These are phyloP conservation scores for Distichodus sexfasciatus DNA, from an alignment of 2,797 vertebrate genomes.

Conservation along the genomic window DNA sequence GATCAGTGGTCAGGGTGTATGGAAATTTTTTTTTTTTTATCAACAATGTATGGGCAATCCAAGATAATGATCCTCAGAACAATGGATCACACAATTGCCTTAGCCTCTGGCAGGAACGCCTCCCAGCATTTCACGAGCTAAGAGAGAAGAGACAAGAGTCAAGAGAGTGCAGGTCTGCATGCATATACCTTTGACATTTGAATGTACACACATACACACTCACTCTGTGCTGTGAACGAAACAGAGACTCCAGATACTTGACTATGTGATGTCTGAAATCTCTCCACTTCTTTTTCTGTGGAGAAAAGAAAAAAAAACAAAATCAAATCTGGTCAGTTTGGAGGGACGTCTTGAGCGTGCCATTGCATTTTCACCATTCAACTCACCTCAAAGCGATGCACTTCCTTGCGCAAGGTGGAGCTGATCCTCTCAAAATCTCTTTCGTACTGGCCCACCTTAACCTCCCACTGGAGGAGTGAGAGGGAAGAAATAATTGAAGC, in stretches of 20 bases:
- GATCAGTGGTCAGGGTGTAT: constrained; percentile 71
- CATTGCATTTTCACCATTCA: too few species aligned
- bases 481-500: too few species aligned
- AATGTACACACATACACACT: constrained; percentile 36
- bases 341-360: too few species aligned
- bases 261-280: constrained; percentile 91
- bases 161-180: not conserved
- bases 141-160: constrained; percentile 19
- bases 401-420: constrained; percentile 87
- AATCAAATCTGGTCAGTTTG: too few species aligned
- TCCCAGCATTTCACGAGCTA: constrained; percentile 97
- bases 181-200: not conserved
- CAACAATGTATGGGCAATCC: not conserved
- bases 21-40: too few species aligned
- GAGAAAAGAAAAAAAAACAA: not conserved
- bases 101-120: constrained; percentile 93
- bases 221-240: constrained; percentile 93
- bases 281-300: constrained; percentile 92
- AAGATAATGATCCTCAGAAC: not conserved
- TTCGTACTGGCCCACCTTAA: constrained; percentile 87
- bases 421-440: constrained; percentile 92
- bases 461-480: constrained; percentile 82
- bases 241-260: constrained; percentile 88
- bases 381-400: constrained; percentile 89
- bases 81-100: constrained; percentile 87